A percentile compares a stretch with the other conserved stretches of the same genome.
Evolutionary conservation across 2,888 invertebrate species (phyloP).

Genomic region (Ectropis crepuscularia): DNA sequence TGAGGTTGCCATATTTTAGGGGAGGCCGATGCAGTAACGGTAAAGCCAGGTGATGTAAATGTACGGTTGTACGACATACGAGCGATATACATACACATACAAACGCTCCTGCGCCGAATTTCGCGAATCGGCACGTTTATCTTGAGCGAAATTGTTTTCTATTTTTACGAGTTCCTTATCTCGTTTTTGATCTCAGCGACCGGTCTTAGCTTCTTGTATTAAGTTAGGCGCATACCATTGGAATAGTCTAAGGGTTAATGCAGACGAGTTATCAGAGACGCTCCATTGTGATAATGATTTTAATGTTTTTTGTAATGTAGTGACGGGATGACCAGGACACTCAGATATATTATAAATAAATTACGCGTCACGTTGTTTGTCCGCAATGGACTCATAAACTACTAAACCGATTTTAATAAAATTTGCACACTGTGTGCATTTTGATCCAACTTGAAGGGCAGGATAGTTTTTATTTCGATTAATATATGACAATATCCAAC

Average conservation of each 20-base stretch:
- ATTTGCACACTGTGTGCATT: no score
- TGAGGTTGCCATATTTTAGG: slow-evolving; percentile 76
- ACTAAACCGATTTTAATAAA: no score
- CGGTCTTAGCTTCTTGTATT: slow-evolving; percentile 29
- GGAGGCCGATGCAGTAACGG: slow-evolving; percentile 66
- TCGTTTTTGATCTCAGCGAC: slow-evolving; percentile 24
- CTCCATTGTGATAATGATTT: no score
- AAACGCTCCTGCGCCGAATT: slow-evolving; percentile 35
- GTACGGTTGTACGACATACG: slow-evolving; percentile 6
- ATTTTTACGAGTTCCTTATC: slow-evolving; percentile 47
- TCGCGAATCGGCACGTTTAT: slow-evolving; percentile 46
- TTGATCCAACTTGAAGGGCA: no score
- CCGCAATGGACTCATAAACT: no score
- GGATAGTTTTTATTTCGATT: no score
- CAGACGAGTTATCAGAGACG: not conserved
- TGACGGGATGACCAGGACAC: no score
- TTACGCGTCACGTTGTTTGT: no score
- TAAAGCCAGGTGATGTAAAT: slow-evolving; percentile 58
- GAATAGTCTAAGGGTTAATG: slow-evolving; percentile 3
- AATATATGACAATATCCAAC: no score
- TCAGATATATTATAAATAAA: no score
- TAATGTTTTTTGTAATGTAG: no score
- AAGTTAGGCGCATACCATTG: slow-evolving; percentile 2
- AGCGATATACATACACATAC: no score
- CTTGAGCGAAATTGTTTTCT: slow-evolving; percentile 48